phyloP scores from a whole-genome alignment of 2,797 vertebrate species.

The Arctocebus calabarensis region DNA sequence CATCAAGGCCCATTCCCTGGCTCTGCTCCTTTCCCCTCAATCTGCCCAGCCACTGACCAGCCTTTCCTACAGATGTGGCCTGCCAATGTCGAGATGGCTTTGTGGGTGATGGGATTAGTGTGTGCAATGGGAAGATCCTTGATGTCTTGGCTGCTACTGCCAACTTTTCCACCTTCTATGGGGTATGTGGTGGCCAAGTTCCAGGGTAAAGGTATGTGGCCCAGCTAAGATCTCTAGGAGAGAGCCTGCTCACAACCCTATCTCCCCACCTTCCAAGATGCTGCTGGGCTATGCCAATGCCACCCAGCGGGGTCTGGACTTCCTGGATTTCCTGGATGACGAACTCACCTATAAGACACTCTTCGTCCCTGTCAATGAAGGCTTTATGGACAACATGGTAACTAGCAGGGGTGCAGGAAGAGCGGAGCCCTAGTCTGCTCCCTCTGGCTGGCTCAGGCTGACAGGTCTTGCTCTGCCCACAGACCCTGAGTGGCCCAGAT shows the following conservation, averaged over 20 bases:
- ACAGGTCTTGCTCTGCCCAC: slow-evolving; percentile 19
- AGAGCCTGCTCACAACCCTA: not conserved
- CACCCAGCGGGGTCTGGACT: slow-evolving; percentile 89
- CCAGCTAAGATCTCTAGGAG: not conserved
- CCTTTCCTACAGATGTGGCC: slow-evolving; percentile 89
- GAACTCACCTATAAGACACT: slow-evolving; percentile 91
- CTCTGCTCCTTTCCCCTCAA: not conserved
- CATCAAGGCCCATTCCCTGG: accelerated
- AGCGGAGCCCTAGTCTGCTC: accelerated
- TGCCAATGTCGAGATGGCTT: slow-evolving; percentile 92
- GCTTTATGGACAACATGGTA: slow-evolving; percentile 93
- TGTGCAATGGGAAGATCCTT: slow-evolving; percentile 93
- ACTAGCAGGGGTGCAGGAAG: not conserved
- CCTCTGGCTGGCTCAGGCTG: not conserved
- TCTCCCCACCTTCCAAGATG: slow-evolving; percentile 86
- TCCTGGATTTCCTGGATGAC: slow-evolving; percentile 91
- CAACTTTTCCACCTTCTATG: slow-evolving; percentile 94
- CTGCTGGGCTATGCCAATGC: slow-evolving; percentile 91
- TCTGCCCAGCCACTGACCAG: not conserved
- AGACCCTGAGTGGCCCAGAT: slow-evolving; percentile 94
- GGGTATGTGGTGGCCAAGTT: slow-evolving; percentile 86
- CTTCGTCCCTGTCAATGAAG: slow-evolving; percentile 94
- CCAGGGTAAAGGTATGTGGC: not conserved
- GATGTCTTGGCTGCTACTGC: slow-evolving; percentile 90
- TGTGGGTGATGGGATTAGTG: slow-evolving; percentile 91